Conservation (phyloP, 2,113 vertebrate species). For the Tragelaphus strepsiceros region DNA sequence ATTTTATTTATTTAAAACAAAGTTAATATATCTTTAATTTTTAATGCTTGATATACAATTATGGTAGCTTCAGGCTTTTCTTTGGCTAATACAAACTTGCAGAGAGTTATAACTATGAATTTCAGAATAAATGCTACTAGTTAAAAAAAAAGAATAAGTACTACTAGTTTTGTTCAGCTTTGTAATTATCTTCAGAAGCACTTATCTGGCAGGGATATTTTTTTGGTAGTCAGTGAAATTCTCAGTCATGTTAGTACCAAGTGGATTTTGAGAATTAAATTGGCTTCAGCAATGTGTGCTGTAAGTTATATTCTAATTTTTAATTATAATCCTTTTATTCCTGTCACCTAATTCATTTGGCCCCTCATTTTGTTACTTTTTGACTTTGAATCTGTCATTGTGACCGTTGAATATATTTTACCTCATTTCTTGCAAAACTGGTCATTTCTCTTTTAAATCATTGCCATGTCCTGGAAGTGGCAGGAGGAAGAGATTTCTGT, state of each 20-base stretch:
- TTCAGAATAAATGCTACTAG: not conserved
- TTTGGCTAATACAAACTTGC: not conserved
- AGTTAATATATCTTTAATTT: not conserved
- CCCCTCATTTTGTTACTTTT: not conserved
- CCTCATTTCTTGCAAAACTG: not conserved
- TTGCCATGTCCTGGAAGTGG: not conserved
- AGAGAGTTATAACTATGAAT: not conserved
- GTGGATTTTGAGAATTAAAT: conserved; percentile 29
- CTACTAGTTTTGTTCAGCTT: conserved; percentile 22
- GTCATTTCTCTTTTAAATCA: conserved; percentile 32
- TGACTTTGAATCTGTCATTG: not conserved
- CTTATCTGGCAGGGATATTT: not conserved
- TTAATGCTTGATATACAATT: not conserved
- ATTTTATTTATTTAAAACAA: conserved; percentile 30
- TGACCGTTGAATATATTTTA: not conserved
- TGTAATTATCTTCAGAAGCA: not conserved
- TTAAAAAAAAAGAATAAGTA: not conserved
- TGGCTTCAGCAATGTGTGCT: not conserved
- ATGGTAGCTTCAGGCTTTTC: not conserved
- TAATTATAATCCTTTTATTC: not conserved
- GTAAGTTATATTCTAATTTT: not conserved
- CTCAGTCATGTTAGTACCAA: not conserved
- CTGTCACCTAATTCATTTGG: not conserved
- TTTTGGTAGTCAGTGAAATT: not conserved
- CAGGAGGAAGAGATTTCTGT: not conserved